Percentiles rank a stretch among this genome's conserved stretches.
These are phyloP conservation scores for Achlya flavicornis DNA, from an alignment of 2,888 invertebrate species.

Conservation along the genomic window DNA sequence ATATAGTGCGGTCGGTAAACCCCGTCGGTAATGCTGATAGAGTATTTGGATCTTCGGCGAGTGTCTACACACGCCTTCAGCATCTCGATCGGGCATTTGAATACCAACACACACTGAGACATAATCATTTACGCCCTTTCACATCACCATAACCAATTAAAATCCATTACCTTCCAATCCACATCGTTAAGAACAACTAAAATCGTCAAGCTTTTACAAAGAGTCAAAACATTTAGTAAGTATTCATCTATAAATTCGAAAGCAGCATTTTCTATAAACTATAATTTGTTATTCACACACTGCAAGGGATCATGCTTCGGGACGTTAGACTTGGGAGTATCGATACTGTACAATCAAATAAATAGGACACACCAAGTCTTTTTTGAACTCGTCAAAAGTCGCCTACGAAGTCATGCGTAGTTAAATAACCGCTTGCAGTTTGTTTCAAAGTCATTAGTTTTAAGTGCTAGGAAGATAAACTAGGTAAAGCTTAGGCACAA, in stretches of 20 bases:
- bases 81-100: constrained; percentile 87
- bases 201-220: constrained; percentile 80
- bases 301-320: constrained; percentile 80
- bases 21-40: constrained; percentile 80
- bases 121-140: constrained; percentile 77
- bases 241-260: constrained; percentile 65
- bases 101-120: constrained; percentile 87
- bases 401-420: constrained; percentile 66
- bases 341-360: constrained; percentile 42
- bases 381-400: constrained; percentile 43
- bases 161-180: constrained; percentile 83
- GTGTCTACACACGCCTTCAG: constrained; percentile 71
- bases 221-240: constrained; percentile 78
- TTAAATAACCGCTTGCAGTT: constrained; percentile 76
- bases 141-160: constrained; percentile 81
- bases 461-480: constrained; percentile 74
- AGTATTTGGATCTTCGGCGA: constrained; percentile 73
- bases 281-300: constrained; percentile 66
- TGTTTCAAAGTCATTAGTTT: constrained; percentile 64
- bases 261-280: constrained; percentile 73
- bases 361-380: constrained; percentile 68
- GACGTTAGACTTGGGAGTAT: constrained; percentile 62
- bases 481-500: constrained; percentile 80
- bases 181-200: constrained; percentile 80
- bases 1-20: constrained; percentile 72